Evolutionary conservation across 2,888 invertebrate genomes (phyloP), one percentile per base, ranked within the genome.

Genomic region (Crepidodera aurea): DNA sequence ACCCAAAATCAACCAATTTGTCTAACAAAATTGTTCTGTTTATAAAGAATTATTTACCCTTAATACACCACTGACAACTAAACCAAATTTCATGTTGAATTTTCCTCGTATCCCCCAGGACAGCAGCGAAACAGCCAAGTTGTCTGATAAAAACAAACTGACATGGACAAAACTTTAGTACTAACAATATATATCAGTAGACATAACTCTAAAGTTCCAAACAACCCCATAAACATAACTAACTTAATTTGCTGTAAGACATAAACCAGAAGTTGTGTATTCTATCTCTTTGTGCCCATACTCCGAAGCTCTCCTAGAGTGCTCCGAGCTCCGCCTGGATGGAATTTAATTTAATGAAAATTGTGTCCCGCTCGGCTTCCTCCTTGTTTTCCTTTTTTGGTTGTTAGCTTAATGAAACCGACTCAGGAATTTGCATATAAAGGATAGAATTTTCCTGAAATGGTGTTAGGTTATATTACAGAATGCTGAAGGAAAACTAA

Each of bases 191-290:
- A 74, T 72, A 74, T 73, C 72, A 72, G 71, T 68, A 68, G 71
- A 71, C 69, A 72, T 72, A 73, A 75, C 74, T 75, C 75, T 73
- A 72, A 73, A 75, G 70, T 75, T 75, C 73, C 73, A 75, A 76
- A 77, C 76, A 75, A 73, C 74, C 73, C 75, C 71, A 77, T 76
- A 76, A 77, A 77, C 75, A 76, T 76, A 75, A 77, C 76, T 75
- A 74, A 76, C 73, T 77, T 77, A 77, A 77, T 77, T 77, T 77
- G 76, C 72, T 73, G 75, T 71, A 69, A 74, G 75, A 72, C 74
- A 74, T 77, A 77, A 77, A 77, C 71, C 69, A 67, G 70, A 71
- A 68, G 71, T 73, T 69, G 71, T 70, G 69, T 66, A 71, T 70
- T 68, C 63, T 66, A 59, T 62, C 55, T 55, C 59, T 39, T 51